phyloP scores from a whole-genome alignment of 2,888 invertebrate species.

The Operophtera brumata region DNA sequence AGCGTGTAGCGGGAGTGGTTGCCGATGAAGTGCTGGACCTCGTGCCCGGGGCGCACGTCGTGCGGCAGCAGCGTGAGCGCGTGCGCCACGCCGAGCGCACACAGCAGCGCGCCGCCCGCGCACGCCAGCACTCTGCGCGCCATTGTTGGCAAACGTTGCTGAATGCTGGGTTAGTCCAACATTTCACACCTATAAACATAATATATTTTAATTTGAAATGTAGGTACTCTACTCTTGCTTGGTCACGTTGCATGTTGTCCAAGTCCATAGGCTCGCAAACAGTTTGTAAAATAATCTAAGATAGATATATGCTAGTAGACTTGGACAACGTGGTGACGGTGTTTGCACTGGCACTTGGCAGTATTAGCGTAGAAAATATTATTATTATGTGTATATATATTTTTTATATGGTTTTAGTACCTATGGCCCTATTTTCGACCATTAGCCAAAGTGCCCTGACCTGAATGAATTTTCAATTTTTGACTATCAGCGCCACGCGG shows the following conservation, averaged over 20 bases:
- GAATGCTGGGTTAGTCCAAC: conserved; percentile 58
- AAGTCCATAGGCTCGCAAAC: background rate
- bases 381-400: no score
- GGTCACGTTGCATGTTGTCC: background rate
- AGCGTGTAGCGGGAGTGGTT: conserved; percentile 78
- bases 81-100: conserved; percentile 58
- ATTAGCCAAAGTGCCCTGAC: no score
- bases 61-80: conserved; percentile 88
- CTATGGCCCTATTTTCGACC: no score
- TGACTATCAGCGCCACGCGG: no score
- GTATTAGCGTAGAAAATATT: no score
- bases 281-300: background rate
- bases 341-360: no score
- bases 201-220: background rate
- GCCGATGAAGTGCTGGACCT: conserved; percentile 88
- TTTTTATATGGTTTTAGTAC: no score
- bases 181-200: conserved; percentile 67
- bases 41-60: conserved; percentile 94
- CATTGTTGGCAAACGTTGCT: conserved; percentile 50
- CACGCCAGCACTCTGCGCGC: conserved; percentile 65
- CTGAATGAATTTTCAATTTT: no score
- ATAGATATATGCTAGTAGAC: no score
- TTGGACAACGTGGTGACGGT: no score
- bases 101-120: conserved; percentile 68
- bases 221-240: background rate